phyloP scores from a whole-genome alignment of 2,113 vertebrate species.

The Dipodomys ordii region DNA sequence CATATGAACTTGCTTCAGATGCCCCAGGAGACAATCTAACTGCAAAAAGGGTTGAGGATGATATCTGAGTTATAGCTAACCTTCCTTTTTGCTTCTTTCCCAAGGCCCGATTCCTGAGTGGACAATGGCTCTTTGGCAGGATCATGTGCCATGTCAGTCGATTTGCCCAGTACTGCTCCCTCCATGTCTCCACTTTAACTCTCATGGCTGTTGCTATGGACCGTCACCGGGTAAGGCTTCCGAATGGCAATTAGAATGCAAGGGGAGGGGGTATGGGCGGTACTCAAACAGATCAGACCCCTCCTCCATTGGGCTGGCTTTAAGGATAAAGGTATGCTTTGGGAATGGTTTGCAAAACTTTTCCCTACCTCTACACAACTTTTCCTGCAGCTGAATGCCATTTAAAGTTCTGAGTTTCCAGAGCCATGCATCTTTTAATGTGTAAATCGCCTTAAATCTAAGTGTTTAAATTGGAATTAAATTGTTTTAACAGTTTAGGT shows the following conservation, averaged over 20 bases:
- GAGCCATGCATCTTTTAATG: neutral
- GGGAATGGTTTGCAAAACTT: neutral
- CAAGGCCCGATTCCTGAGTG: constrained; percentile 84
- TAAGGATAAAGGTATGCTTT: neutral
- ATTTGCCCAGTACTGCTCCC: constrained; percentile 85
- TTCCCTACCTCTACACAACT: neutral
- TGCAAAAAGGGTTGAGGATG: fast-evolving
- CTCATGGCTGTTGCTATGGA: constrained; percentile 83
- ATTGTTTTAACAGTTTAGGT: neutral
- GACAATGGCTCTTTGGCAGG: constrained; percentile 83
- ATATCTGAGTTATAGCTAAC: neutral
- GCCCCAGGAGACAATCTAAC: fast-evolving
- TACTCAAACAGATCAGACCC: neutral
- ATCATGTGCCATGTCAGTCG: constrained; percentile 85
- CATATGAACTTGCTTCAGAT: neutral
- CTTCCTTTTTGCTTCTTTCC: neutral
- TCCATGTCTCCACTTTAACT: constrained; percentile 84
- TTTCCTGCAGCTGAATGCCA: neutral
- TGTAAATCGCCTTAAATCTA: neutral
- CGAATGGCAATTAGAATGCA: neutral
- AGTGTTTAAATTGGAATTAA: neutral
- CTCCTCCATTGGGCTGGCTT: neutral
- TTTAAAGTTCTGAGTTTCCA: neutral
- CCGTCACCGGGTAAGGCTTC: constrained; percentile 79
- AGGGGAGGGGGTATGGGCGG: neutral